Conservation (phyloP, 2,888 invertebrate genomes). For the Dicyrtoma fusca region DNA sequence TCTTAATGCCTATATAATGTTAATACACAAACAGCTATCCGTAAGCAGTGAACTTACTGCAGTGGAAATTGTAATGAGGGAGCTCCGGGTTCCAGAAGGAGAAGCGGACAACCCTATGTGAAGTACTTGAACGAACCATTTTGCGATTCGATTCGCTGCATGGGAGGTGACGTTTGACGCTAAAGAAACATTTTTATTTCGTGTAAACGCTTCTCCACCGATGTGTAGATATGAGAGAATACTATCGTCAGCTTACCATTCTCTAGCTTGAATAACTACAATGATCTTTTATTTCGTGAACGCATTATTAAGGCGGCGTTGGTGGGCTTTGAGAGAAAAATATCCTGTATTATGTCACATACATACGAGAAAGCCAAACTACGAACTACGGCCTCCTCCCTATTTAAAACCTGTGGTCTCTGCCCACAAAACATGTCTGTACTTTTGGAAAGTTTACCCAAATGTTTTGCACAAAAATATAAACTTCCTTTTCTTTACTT, state of each 20-base stretch:
- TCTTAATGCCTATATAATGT: no score
- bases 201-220: constrained; percentile 17
- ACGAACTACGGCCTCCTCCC: no score
- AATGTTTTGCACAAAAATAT: no score
- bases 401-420: no score
- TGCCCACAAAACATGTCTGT: no score
- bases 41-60: background rate
- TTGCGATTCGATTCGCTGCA: constrained; percentile 55
- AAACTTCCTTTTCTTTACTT: no score
- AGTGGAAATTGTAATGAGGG: background rate
- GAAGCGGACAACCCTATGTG: constrained; percentile 13
- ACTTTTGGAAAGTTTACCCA: no score
- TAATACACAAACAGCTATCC: no score
- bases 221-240: background rate
- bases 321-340: constrained; percentile 20
- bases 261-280: constrained; percentile 24
- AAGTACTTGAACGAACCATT: constrained; percentile 46
- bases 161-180: constrained; percentile 47
- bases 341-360: background rate
- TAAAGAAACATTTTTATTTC: constrained; percentile 38
- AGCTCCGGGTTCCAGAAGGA: background rate
- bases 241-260: constrained; percentile 16
- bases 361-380: no score
- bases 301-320: constrained; percentile 11
- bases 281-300: constrained; percentile 14